Evolutionary conservation across 2,797 vertebrate genomes (phyloP).

Genomic region (Cossypha dichroa): DNA sequence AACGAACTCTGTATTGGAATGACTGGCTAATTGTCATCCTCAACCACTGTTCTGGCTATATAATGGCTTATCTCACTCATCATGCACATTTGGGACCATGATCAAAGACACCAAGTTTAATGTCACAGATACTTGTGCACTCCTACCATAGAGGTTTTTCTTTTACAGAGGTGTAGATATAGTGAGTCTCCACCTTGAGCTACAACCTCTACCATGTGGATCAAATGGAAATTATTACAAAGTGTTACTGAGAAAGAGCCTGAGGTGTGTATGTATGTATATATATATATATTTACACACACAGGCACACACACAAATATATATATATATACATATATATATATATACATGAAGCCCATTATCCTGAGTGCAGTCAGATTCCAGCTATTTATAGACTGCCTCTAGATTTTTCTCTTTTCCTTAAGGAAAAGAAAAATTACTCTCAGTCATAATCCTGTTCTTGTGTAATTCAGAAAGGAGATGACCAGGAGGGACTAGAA

Average conservation of each 20-base stretch:
- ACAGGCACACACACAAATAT: too few species aligned
- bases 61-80: not conserved
- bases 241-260: not conserved
- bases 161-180: not conserved
- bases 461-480: not conserved
- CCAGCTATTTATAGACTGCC: not conserved
- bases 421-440: not conserved
- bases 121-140: not conserved
- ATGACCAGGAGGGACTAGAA: not conserved
- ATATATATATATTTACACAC: rapidly evolving
- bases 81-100: not conserved
- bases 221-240: not conserved
- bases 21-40: not conserved
- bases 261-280: not conserved
- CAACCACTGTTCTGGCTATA: not conserved
- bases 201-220: not conserved
- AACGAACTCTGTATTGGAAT: not conserved
- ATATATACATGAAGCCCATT: not conserved
- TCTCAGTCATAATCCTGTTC: not conserved
- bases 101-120: not conserved
- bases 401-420: not conserved
- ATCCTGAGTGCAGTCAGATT: not conserved
- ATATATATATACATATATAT: too few species aligned
- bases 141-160: not conserved
- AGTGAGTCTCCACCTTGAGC: not conserved